Percentiles rank a stretch among this genome's conserved stretches.
phyloP scores from a whole-genome alignment of 1,140 invertebrate genomes.

The Hetaerina americana region DNA sequence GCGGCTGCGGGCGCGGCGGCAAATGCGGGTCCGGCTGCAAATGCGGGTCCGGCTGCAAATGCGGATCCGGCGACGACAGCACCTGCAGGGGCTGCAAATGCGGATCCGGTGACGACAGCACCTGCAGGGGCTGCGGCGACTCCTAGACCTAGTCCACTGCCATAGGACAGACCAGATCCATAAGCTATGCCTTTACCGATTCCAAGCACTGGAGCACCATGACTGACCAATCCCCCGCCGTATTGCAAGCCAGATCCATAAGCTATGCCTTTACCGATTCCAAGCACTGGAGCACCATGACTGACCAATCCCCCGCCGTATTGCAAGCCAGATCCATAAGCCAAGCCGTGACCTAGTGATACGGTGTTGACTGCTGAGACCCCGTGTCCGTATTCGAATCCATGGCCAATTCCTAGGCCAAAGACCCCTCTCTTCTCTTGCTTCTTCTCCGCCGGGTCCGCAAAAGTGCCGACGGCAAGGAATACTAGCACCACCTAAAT shows the following conservation, averaged over 20 bases:
- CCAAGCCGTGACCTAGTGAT: no score
- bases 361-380: no score
- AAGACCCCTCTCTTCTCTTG: not conserved
- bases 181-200: not conserved
- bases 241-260: not conserved
- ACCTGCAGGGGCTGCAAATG: conserved; percentile 7
- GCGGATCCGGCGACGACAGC: not conserved
- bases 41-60: conserved; percentile 19
- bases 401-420: not conserved
- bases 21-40: conserved; percentile 23
- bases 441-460: not conserved
- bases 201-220: not conserved
- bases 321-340: not conserved
- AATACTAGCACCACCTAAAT: not conserved
- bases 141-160: not conserved
- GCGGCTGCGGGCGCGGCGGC: conserved; percentile 8
- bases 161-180: not conserved
- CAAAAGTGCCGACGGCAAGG: not conserved
- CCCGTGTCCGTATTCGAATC: no score
- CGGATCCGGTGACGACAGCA: conserved; percentile 24
- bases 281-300: not conserved
- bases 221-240: not conserved
- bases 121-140: conserved; percentile 17
- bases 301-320: not conserved
- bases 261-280: not conserved